Evolutionary conservation across 2,797 vertebrate species (phyloP).

Genomic region (Oreochromis mossambicus): DNA sequence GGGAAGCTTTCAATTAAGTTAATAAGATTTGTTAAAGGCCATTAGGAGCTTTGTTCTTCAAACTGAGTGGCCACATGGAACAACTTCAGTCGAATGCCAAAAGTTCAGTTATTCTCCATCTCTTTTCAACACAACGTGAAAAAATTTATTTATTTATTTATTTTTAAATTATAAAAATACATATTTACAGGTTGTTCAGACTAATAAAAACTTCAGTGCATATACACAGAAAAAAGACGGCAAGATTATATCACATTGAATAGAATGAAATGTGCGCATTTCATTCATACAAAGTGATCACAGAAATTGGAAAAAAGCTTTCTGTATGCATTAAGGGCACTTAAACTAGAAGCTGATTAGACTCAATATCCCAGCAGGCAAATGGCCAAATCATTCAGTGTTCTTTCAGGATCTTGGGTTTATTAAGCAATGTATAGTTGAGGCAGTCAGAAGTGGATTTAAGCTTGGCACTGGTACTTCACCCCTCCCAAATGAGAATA

Average conservation of each 20-base stretch:
- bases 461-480: neutral
- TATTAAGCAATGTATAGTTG: neutral
- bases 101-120: neutral
- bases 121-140: neutral
- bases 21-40: conserved; percentile 33
- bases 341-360: conserved; percentile 55
- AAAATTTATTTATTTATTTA: neutral
- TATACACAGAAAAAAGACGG: neutral
- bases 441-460: neutral
- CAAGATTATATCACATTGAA: neutral
- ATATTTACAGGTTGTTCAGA: neutral
- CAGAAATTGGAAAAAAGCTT: conserved; percentile 36
- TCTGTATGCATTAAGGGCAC: conserved; percentile 35
- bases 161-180: no score
- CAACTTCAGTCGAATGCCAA: neutral
- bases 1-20: conserved; percentile 29
- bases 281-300: conserved; percentile 8
- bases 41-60: conserved; percentile 28
- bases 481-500: neutral
- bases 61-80: neutral
- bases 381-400: neutral
- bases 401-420: conserved; percentile 6
- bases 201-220: neutral
- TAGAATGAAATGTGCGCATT: neutral
- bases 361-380: conserved; percentile 51